A percentile compares a stretch with the other conserved stretches of the same genome.
These are phyloP conservation scores for Hydractinia echinata DNA, from an alignment of 30 jellyfish, hydroid and myxozoan species.

Conservation along the genomic window DNA sequence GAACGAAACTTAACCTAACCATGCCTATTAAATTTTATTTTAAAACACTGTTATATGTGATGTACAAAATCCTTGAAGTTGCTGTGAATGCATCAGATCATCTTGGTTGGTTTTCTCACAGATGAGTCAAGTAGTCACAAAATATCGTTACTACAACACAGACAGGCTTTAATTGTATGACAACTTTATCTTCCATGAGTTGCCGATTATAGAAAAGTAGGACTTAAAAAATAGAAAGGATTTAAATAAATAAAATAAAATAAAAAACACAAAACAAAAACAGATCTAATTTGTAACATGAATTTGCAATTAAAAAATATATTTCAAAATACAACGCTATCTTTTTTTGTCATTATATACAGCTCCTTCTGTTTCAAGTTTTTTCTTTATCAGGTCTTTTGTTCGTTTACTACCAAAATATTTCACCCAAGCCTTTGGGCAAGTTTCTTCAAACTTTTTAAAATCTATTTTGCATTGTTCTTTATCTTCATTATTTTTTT, in stretches of 20 bases:
- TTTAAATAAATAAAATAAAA: background rate
- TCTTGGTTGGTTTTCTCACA: no score
- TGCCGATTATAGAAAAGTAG: no score
- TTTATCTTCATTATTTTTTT: conserved; percentile 29
- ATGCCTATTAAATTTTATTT: no score
- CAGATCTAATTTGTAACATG: background rate
- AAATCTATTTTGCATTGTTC: conserved; percentile 44
- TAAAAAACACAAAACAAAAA: background rate
- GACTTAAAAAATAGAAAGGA: no score
- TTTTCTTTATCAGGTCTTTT: conserved; percentile 47
- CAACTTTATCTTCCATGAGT: no score
- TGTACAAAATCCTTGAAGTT: no score
- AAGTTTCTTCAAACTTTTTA: conserved; percentile 45
- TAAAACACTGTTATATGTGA: no score
- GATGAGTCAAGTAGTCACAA: no score
- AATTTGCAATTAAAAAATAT: background rate
- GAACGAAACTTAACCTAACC: no score
- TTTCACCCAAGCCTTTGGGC: conserved; percentile 88
- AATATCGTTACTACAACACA: no score
- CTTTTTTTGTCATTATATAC: conserved; percentile 28
- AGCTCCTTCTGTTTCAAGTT: conserved; percentile 50
- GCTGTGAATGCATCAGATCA: no score
- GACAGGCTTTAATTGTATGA: no score
- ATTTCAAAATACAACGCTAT: background rate
- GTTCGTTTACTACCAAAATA: conserved; percentile 50